A percentile compares a stretch with the other conserved stretches of the same genome.
Conservation (phyloP, 2,888 invertebrate genomes). For the Tenthredo mesomela region DNA sequence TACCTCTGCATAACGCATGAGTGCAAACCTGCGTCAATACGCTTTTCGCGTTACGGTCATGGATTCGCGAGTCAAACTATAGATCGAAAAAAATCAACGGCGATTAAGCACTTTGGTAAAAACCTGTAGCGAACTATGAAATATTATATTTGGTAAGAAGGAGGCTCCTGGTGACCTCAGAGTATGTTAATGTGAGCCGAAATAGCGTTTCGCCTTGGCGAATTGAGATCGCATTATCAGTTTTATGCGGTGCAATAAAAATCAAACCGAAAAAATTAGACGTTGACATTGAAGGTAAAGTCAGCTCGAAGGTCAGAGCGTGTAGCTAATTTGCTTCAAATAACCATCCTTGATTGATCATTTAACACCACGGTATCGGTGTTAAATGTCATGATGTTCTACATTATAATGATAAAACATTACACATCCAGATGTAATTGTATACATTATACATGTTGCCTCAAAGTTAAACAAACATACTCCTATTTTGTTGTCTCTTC, state of each 20-base stretch:
- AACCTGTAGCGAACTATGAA: not conserved
- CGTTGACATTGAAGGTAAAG: not conserved
- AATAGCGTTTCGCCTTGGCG: not conserved
- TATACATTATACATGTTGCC: not conserved
- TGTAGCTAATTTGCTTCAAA: not conserved
- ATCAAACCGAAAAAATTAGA: not conserved
- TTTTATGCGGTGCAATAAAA: not conserved
- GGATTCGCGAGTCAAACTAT: not conserved
- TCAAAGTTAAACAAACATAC: not conserved
- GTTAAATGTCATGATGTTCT: not conserved
- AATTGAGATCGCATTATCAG: not conserved
- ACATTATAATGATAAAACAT: not conserved
- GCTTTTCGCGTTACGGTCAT: not conserved
- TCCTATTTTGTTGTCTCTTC: not conserved
- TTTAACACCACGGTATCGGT: not conserved
- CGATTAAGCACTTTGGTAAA: not conserved
- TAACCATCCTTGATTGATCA: not conserved
- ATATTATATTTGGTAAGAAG: not conserved
- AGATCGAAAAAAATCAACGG: not conserved
- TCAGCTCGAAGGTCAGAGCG: not conserved
- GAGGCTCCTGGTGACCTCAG: not conserved
- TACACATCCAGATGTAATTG: not conserved
- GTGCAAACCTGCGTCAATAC: not conserved
- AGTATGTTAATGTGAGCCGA: not conserved
- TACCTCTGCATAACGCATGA: not conserved